Base-by-base conservation (phyloP, 2,113 vertebrate genomes). In the Amia ocellicauda region DNA sequence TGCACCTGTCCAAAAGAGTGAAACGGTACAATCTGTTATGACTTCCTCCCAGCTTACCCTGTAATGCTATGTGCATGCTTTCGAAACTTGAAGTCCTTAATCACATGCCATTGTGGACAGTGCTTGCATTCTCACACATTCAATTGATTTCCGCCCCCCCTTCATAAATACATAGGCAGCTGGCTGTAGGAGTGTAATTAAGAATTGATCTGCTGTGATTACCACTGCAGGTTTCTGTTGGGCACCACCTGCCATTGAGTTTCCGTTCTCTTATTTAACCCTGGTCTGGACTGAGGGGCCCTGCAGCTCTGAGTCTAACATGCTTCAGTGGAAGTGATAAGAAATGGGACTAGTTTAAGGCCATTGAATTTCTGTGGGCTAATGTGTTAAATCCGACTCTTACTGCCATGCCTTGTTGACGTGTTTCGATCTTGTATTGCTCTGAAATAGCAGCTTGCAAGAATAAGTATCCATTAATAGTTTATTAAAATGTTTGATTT, bases 141-240 rank as follows among this genome's bases (percentile, higher is more conserved):
- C 24, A 28, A 49, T 23, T 13, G 13, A 23, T 20, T 57, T 57
- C 24, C 10, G 14, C 41, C 19, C 41, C 24, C 14, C 8, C 36
- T 47, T 22, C 36, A 17, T 45, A 58, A 47, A 16, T 26, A 47
- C 40, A 11, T 22, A n/a, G 58, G 19, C 58, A 47, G 58, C 23
- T 10, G 56, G n/a, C 31, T 58, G 56, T 41, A 40, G 56, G 11
- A 31, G 13, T 2, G 7, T 60, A 22, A 45, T 47, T 45, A 47
- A n/a, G 42, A 9, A 45, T 60, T 9, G 40, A 47, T 47, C 36
- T 43, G 40, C 16, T 4, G 42, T 10, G 58, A 60, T 47, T 42
- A 47, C 20, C 22, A 24, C 41, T 8, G 58, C 16, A 47, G 24
- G 58, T 47, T 28, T 19, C 40, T 47, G 41, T 36, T 10, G 54